Evolutionary conservation across 2,113 vertebrate species (phyloP).

Genomic region (Maccullochella peelii): DNA sequence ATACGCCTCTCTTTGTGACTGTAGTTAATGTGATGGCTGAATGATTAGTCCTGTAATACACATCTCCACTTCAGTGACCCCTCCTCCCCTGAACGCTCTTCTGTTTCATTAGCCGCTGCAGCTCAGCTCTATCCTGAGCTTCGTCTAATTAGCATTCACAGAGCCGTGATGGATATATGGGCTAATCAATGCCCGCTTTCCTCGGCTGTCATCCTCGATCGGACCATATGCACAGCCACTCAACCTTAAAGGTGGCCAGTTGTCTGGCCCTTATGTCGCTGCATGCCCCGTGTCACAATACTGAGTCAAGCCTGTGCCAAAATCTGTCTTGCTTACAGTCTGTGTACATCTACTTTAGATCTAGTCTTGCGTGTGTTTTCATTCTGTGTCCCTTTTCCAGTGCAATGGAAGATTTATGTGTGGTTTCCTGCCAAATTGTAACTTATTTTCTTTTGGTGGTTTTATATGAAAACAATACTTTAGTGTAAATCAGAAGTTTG

Average conservation of each 20-base stretch:
- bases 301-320: slow-evolving; percentile 50
- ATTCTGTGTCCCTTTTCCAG: slow-evolving; percentile 15
- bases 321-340: slow-evolving; percentile 41
- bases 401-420: slow-evolving; percentile 23
- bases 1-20: slow-evolving; percentile 58
- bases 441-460: slow-evolving; percentile 6
- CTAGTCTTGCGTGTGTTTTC: slow-evolving; percentile 36
- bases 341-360: slow-evolving; percentile 36
- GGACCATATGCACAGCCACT: slow-evolving; percentile 74
- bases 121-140: slow-evolving; percentile 22
- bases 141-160: slow-evolving; percentile 75
- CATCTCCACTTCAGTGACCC: slow-evolving; percentile 49
- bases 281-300: slow-evolving; percentile 61
- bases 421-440: slow-evolving; percentile 4
- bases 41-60: slow-evolving; percentile 70
- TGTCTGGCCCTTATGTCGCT: slow-evolving; percentile 75
- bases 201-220: slow-evolving; percentile 65
- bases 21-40: slow-evolving; percentile 60
- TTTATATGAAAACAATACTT: slow-evolving; percentile 15
- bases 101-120: slow-evolving; percentile 54
- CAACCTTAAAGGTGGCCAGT: slow-evolving; percentile 79
- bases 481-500: not conserved
- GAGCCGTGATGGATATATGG: slow-evolving; percentile 70
- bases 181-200: slow-evolving; percentile 75
- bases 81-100: slow-evolving; percentile 10